Conservation (phyloP, 1,140 invertebrate genomes). For the Tetranychus urticae region DNA sequence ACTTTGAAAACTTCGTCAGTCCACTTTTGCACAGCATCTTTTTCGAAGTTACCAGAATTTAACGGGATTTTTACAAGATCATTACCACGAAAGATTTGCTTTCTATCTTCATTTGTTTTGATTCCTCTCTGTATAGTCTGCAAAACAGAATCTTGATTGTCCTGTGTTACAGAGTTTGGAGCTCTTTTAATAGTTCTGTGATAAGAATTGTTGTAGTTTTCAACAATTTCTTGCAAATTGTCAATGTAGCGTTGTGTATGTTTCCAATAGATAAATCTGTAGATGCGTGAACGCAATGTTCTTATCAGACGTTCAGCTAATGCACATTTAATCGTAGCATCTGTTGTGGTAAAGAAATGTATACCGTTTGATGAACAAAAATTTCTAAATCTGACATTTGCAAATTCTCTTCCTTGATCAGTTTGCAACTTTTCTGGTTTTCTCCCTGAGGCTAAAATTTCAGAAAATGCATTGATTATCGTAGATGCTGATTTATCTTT, state of each 20-base stretch:
- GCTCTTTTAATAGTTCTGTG: neutral
- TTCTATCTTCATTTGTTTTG: too few relatives aligned
- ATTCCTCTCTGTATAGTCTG: too few relatives aligned
- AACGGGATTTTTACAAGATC: too few relatives aligned
- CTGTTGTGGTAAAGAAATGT: slow-evolving; percentile 21
- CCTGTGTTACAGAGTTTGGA: neutral
- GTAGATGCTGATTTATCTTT: neutral
- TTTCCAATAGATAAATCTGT: neutral
- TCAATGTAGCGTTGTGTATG: neutral
- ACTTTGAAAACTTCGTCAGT: neutral
- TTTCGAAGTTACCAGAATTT: neutral
- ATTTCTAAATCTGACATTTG: slow-evolving; percentile 12
- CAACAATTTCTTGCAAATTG: neutral
- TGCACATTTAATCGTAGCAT: slow-evolving; percentile 19
- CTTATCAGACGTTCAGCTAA: slow-evolving; percentile 24
- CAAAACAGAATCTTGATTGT: too few relatives aligned
- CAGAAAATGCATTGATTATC: neutral
- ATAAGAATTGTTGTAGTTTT: neutral
- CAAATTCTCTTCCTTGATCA: slow-evolving; percentile 4
- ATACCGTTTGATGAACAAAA: slow-evolving; percentile 18
- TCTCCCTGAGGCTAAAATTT: neutral
- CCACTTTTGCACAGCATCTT: neutral
- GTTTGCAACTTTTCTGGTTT: slow-evolving; percentile 3
- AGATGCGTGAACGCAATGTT: slow-evolving; percentile 17
- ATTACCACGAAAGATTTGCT: too few relatives aligned